Evolutionary conservation across 2,888 invertebrate species (phyloP).

Genomic region (Lasioglossum villosulum): DNA sequence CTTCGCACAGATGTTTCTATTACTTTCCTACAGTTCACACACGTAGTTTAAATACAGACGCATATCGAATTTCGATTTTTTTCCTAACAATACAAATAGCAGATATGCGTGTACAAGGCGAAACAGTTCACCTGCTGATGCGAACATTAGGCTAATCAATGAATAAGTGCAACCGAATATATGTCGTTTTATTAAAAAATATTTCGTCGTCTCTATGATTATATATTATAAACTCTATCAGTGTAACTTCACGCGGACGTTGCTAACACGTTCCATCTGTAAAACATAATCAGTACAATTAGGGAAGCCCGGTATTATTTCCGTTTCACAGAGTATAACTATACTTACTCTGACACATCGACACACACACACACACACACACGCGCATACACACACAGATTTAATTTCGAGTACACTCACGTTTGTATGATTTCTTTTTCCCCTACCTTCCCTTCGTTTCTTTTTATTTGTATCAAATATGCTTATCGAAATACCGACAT

Average conservation of each 20-base stretch:
- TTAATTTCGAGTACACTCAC: conserved; percentile 42
- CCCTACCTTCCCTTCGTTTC: conserved; percentile 12
- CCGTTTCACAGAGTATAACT: conserved; percentile 31
- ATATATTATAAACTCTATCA: conserved; percentile 26
- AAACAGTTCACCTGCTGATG: conserved; percentile 19
- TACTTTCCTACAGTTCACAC: conserved; percentile 63
- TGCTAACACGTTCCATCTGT: conserved; percentile 24
- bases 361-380: not conserved
- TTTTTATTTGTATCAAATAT: conserved; percentile 62
- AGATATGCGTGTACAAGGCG: conserved; percentile 2
- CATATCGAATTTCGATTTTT: conserved; percentile 44
- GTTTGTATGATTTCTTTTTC: conserved; percentile 64
- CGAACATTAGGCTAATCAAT: conserved; percentile 38
- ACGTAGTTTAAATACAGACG: conserved; percentile 50
- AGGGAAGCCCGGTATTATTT: conserved; percentile 10
- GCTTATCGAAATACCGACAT: conserved; percentile 55
- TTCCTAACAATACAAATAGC: conserved; percentile 19
- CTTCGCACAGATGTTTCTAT: conserved; percentile 72
- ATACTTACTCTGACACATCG: conserved; percentile 11
- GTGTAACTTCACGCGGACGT: conserved; percentile 15
- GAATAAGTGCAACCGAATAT: conserved; percentile 35
- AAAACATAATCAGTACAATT: conserved; percentile 27
- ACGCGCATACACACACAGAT: not conserved
- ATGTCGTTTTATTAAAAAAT: conserved; percentile 27
- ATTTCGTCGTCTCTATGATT: conserved; percentile 31